Percentiles rank a stretch among this genome's conserved stretches.
Conservation (phyloP, 2,888 invertebrate species). For the Leptinotarsa haldemani region DNA sequence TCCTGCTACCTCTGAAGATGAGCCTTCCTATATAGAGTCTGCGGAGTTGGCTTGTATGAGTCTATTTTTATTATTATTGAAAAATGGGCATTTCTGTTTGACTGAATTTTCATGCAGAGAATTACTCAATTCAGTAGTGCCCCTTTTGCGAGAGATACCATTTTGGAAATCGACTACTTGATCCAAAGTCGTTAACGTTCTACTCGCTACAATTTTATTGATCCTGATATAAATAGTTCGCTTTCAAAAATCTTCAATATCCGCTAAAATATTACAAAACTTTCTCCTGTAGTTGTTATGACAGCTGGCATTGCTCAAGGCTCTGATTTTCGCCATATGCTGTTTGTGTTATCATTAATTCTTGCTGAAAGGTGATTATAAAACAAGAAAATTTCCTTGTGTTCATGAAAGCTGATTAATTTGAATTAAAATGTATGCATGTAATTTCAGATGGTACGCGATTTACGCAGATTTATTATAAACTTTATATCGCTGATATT, state of each 20-base stretch:
- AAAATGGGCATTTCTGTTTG: too few species aligned
- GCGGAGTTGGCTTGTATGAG: too few species aligned
- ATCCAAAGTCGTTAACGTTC: background rate
- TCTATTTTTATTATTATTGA: too few species aligned
- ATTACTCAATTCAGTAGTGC: too few species aligned
- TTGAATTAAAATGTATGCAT: background rate
- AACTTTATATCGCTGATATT: background rate
- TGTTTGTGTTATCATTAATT: background rate
- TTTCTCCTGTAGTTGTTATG: background rate
- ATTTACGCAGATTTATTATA: background rate
- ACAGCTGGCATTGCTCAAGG: slow-evolving; percentile 10
- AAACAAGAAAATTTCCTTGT: background rate
- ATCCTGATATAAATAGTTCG: background rate
- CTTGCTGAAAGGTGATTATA: background rate
- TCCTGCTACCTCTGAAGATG: too few species aligned
- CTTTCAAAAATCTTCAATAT: background rate
- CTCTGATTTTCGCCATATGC: background rate
- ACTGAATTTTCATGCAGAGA: too few species aligned
- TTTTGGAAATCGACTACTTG: background rate
- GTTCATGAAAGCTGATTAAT: background rate
- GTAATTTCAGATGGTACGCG: background rate
- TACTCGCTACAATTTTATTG: background rate
- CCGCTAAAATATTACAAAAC: background rate
- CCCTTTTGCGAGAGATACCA: too few species aligned
- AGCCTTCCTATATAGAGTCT: too few species aligned